Evolutionary conservation across 2,797 vertebrate species (phyloP), one percentile per base, ranked within the genome.

Genomic region (Gallinago stenura): DNA sequence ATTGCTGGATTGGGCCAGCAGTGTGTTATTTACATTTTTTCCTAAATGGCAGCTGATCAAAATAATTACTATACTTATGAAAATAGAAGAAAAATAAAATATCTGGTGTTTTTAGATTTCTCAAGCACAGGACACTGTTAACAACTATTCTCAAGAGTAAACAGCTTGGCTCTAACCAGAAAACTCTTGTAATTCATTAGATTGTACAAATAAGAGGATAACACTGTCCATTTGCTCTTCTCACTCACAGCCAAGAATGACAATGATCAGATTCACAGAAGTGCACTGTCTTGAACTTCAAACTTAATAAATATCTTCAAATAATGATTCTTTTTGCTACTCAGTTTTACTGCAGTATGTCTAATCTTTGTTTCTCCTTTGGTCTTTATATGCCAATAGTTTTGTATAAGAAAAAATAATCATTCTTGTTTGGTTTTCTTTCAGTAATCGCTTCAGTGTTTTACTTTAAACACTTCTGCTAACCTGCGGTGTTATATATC

Each of bases 41-140:
- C 28, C 37, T 91, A 89, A 85, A 64, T 75, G 56, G 50, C 30
- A 87, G 45, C n/a, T 60, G 33, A 90, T 87, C 69, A 86, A 91
- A 93, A 83, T 48, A 76, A 87, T 89, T 83, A 31, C 57, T 61
- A 75, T 20, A 26, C 6, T 70, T 89, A 77, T 25, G 15, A 70
- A 80, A 62, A 80, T 2, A 25, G 8, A 6, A 7, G 10, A 8
- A 90, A 84, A 84, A 79, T 30, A 56, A 76, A 70, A 65, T 68
- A 68, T 43, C 39, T 68, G 21, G 25, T 91, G 17, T 20, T 69
- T 83, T 80, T 48, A 28, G 39, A 37, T 90, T 82, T 79, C 22
- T 83, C 43, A 87, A 69, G 28, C 24, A 69, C 5, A 48, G 18
- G 26, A 64, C 57, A 68, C 64, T 77, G 30, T 87, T 90, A 89